Conservation (phyloP, 2,888 invertebrate species). For the Chrysolina americana region DNA sequence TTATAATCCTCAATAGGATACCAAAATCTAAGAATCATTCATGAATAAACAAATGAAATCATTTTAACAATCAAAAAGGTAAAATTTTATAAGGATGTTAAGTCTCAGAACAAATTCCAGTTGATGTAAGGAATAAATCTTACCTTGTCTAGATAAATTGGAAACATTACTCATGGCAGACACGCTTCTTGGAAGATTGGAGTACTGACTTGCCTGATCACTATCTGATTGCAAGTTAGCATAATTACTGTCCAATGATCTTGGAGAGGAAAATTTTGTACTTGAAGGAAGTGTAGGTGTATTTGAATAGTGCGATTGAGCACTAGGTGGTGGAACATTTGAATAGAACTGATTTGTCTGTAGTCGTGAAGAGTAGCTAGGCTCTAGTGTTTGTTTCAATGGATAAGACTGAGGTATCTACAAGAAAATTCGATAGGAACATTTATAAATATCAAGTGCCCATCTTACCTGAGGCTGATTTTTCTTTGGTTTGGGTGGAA, state of each 20-base stretch:
- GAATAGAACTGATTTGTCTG: conserved; percentile 71
- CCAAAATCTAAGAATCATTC: no score
- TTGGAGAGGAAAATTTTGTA: conserved; percentile 48
- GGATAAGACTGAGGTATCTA: conserved; percentile 85
- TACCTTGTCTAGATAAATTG: conserved; percentile 49
- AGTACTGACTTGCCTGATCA: conserved; percentile 52
- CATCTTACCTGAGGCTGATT: conserved; percentile 73
- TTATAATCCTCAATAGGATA: no score
- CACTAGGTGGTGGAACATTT: conserved; percentile 66
- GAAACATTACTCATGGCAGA: conserved; percentile 55
- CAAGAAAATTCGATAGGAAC: conserved; percentile 47
- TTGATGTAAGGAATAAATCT: no score
- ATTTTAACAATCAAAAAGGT: no score
- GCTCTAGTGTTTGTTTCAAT: conserved; percentile 79
- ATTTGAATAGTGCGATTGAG: conserved; percentile 63
- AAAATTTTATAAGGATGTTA: no score
- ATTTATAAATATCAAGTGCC: conserved; percentile 40
- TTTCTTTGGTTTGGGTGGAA: conserved; percentile 85
- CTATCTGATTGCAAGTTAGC: conserved; percentile 56
- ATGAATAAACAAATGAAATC: no score
- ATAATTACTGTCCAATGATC: conserved; percentile 55
- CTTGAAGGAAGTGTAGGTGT: conserved; percentile 57
- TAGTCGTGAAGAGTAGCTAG: conserved; percentile 81
- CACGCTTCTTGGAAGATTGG: conserved; percentile 53
- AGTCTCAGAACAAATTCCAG: no score